Conservation (phyloP, 1,140 invertebrate species). For the Meloidogyne hapla region DNA sequence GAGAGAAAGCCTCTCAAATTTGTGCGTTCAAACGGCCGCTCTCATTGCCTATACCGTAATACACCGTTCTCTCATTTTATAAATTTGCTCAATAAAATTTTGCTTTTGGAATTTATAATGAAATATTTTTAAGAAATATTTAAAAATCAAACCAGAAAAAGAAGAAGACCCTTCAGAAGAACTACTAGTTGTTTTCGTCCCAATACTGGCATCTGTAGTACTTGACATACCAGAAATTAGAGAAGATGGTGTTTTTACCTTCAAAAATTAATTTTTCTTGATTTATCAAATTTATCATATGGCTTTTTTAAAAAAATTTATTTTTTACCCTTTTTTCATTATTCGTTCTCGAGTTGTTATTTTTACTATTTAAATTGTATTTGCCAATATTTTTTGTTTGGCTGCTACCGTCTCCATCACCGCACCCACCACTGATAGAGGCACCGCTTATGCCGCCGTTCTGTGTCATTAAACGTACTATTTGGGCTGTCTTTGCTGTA, state of each 20-base stretch:
- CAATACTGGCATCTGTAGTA: not conserved
- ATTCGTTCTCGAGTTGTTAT: not conserved
- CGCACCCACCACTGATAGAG: not conserved
- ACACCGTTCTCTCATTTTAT: no score
- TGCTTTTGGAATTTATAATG: no score
- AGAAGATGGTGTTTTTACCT: slow-evolving; percentile 1
- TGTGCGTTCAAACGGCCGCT: no score
- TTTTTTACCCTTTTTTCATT: not conserved
- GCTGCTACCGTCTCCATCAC: not conserved
- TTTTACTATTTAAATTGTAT: not conserved
- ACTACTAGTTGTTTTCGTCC: not conserved
- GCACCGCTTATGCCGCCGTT: not conserved
- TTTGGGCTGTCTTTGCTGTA: not conserved
- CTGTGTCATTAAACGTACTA: not conserved
- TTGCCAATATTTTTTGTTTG: not conserved
- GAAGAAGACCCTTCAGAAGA: not conserved
- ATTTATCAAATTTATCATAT: no score
- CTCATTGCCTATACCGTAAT: no score
- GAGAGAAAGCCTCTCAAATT: no score
- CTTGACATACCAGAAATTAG: not conserved
- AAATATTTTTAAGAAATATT: no score
- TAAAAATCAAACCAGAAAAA: not conserved
- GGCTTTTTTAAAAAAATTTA: no score
- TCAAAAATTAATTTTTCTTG: not conserved
- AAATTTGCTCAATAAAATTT: no score